Evolutionary conservation across 2,797 vertebrate genomes (phyloP).

Genomic region (Cephalopachus bancanus): DNA sequence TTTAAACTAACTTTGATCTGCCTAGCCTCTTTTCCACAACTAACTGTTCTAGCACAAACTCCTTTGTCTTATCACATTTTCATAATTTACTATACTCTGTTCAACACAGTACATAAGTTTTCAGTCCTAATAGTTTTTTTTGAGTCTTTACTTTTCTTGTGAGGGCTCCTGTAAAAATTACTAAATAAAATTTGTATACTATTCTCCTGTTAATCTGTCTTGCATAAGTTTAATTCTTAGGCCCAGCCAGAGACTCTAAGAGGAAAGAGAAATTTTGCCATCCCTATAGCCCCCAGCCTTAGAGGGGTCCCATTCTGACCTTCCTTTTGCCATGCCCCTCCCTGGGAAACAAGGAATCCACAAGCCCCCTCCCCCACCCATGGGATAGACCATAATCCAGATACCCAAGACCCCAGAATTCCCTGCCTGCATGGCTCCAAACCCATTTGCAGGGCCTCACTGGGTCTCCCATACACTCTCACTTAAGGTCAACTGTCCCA

Average conservation of each 20-base stretch:
- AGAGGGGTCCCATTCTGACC: neutral
- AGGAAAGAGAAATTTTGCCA: neutral
- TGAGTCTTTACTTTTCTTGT: neutral
- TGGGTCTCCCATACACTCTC: neutral
- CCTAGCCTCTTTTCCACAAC: neutral
- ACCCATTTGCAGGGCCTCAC: neutral
- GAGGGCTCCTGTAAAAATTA: neutral
- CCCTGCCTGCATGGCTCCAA: neutral
- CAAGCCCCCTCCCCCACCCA: too few species aligned
- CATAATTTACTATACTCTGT: neutral
- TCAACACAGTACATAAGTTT: neutral
- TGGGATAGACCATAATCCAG: neutral
- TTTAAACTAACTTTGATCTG: neutral
- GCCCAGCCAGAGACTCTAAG: neutral
- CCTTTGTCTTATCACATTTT: neutral
- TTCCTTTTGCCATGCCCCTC: neutral
- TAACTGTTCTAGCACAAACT: too few species aligned
- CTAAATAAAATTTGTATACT: neutral
- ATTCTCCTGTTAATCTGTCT: neutral
- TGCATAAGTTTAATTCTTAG: neutral
- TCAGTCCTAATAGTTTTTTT: neutral
- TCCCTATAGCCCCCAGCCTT: neutral
- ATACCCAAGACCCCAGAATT: neutral
- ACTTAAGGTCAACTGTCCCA: neutral
- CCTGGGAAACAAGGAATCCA: neutral